phyloP scores from a whole-genome alignment of 2,888 invertebrate species.

The Pharmacophagus antenor region DNA sequence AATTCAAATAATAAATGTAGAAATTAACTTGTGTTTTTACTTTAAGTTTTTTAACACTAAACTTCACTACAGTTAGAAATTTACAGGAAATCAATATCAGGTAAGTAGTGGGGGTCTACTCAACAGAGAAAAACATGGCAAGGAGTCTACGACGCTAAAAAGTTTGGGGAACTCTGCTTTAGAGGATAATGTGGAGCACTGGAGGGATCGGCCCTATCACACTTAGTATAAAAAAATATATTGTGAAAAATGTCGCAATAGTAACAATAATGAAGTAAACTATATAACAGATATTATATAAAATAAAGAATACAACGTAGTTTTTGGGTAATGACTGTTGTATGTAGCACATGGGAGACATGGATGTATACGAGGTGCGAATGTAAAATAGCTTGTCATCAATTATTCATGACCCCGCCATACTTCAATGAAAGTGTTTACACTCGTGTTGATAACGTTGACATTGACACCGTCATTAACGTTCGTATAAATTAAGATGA shows the following conservation, averaged over 20 bases:
- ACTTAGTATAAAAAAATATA: too few relatives aligned
- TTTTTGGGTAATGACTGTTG: neutral
- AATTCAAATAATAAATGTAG: too few relatives aligned
- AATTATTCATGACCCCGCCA: constrained; percentile 25
- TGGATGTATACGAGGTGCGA: constrained; percentile 14
- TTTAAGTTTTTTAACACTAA: too few relatives aligned
- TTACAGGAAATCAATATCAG: too few relatives aligned
- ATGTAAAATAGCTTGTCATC: constrained; percentile 20
- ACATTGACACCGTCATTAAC: constrained; percentile 14
- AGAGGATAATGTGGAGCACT: too few relatives aligned
- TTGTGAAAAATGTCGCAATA: neutral
- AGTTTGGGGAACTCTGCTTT: too few relatives aligned
- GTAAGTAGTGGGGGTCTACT: too few relatives aligned
- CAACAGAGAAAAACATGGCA: too few relatives aligned
- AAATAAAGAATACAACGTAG: neutral
- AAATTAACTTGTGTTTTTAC: too few relatives aligned
- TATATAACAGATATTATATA: neutral
- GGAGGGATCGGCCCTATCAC: too few relatives aligned
- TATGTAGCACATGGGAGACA: constrained; percentile 3
- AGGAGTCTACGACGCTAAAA: too few relatives aligned
- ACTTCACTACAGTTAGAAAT: too few relatives aligned
- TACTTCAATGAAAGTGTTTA: constrained; percentile 26
- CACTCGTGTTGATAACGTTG: constrained; percentile 6
- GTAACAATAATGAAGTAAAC: neutral
- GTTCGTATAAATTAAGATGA: neutral